Evolutionary conservation across 2,888 invertebrate species (phyloP).

Genomic region (Augochlorella aurata): DNA sequence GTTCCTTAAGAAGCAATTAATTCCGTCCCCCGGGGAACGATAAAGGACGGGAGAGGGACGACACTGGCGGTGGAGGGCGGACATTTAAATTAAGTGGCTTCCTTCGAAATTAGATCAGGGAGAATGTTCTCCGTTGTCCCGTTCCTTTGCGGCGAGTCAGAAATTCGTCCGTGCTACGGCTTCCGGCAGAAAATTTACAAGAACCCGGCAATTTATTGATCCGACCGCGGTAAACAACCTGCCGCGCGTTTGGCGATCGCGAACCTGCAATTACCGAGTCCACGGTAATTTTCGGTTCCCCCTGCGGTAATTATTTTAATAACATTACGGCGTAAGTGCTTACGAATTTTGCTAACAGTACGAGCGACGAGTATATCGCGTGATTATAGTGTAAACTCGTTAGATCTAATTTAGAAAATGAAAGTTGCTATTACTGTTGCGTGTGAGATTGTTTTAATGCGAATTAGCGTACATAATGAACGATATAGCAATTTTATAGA

Average conservation of each 20-base stretch:
- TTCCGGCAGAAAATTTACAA: slow-evolving; percentile 33
- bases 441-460: too few relatives aligned
- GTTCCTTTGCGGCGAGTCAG: slow-evolving; percentile 39
- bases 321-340: not conserved
- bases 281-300: not conserved
- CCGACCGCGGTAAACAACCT: not conserved
- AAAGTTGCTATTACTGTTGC: too few relatives aligned
- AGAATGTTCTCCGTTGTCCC: slow-evolving; percentile 64
- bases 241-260: slow-evolving; percentile 1
- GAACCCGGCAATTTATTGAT: slow-evolving; percentile 23
- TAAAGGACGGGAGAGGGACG: slow-evolving; percentile 57
- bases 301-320: not conserved
- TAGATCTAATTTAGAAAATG: too few relatives aligned
- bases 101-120: slow-evolving; percentile 78
- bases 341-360: not conserved
- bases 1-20: slow-evolving; percentile 80
- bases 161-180: slow-evolving; percentile 31
- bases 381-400: not conserved
- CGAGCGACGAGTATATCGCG: not conserved
- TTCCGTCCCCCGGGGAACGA: slow-evolving; percentile 73
- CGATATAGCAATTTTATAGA: too few relatives aligned
- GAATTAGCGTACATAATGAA: too few relatives aligned
- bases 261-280: not conserved
- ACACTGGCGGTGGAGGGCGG: slow-evolving; percentile 43
- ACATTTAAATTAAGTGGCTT: slow-evolving; percentile 79